These are phyloP conservation scores for Pygoscelis antarcticus DNA, from an alignment of 2,113 vertebrate species.

Conservation along the genomic window DNA sequence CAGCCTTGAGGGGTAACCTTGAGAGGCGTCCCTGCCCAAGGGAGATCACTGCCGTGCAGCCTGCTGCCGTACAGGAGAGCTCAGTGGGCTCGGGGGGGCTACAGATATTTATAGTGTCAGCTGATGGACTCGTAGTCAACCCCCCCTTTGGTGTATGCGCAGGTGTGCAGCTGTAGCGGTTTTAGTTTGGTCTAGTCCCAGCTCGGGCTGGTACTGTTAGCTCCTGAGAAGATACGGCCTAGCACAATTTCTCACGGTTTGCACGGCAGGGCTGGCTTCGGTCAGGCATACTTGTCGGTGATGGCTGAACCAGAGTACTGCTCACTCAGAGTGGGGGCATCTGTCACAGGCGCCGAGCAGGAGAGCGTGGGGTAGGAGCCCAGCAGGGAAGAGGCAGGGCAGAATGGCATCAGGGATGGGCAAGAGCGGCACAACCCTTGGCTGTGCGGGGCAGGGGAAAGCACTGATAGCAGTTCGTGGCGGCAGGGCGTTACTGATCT, in stretches of 20 bases:
- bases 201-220: background rate
- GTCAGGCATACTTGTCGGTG: background rate
- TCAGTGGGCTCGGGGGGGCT: background rate
- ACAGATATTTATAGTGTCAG: background rate
- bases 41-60: fast-evolving
- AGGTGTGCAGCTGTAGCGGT: background rate
- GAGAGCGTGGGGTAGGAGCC: background rate
- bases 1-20: background rate
- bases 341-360: background rate
- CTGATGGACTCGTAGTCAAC: background rate
- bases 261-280: background rate
- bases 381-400: background rate
- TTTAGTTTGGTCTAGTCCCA: background rate
- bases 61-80: background rate
- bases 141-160: fast-evolving
- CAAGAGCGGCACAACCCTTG: no score
- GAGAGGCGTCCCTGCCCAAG: background rate
- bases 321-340: background rate
- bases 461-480: background rate
- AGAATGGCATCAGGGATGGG: background rate
- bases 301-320: background rate
- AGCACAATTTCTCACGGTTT: background rate
- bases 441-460: background rate
- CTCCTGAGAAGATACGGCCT: background rate
- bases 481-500: background rate